Conservation (phyloP, 2,888 invertebrate species). For the Oligia fasciuncula region DNA sequence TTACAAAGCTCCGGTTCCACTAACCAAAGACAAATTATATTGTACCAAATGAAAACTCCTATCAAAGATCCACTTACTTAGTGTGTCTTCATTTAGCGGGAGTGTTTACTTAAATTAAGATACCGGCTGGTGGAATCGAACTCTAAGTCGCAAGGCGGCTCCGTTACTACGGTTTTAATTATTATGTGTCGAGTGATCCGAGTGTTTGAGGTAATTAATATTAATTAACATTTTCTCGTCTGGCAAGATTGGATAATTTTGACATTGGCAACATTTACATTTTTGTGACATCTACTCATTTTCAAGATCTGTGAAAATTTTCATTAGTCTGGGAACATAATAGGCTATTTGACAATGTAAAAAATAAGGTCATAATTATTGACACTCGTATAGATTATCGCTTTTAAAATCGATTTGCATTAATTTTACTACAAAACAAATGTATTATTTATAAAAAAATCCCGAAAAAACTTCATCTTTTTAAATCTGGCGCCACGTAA, state of each 20-base stretch:
- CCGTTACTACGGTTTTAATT: constrained; percentile 71
- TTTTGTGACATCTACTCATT: background rate
- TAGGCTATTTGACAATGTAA: too few species aligned
- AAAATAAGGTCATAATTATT: too few species aligned
- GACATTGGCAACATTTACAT: background rate
- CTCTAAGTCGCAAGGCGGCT: constrained; percentile 53
- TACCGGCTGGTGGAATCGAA: constrained; percentile 75
- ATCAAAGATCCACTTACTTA: constrained; percentile 78
- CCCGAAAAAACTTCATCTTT: too few species aligned
- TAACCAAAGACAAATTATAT: constrained; percentile 81
- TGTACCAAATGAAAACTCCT: constrained; percentile 77
- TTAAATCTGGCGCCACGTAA: too few species aligned
- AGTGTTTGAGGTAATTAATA: constrained; percentile 42
- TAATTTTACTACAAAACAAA: too few species aligned
- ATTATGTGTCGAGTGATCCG: constrained; percentile 54
- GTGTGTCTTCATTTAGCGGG: constrained; percentile 82
- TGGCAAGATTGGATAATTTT: background rate
- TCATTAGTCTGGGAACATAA: background rate
- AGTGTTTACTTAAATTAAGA: constrained; percentile 88
- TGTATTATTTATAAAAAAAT: too few species aligned
- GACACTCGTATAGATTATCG: too few species aligned
- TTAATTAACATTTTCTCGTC: constrained; percentile 10
- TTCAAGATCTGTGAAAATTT: background rate
- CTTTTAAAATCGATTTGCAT: too few species aligned
- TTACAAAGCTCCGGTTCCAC: constrained; percentile 67